Percentiles rank a stretch among this genome's conserved stretches.
Evolutionary conservation across 2,797 vertebrate species (phyloP).

Genomic region (Rhinichthys osculus): DNA sequence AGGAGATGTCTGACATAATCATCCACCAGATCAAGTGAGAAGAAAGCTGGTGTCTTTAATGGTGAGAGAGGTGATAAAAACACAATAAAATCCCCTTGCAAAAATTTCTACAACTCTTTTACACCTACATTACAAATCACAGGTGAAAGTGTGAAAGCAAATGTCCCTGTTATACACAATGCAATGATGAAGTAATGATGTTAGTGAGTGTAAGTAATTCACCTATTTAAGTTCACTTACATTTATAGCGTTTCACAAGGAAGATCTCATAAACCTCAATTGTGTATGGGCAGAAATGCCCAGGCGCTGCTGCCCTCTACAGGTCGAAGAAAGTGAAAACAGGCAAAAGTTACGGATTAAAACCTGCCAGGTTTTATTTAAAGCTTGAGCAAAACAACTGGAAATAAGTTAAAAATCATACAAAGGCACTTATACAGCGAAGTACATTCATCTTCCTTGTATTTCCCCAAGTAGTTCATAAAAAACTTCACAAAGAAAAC

Average conservation of each 20-base stretch:
- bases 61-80: not conserved
- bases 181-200: not conserved
- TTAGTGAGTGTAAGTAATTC: not conserved
- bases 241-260: not conserved
- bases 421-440: not conserved
- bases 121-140: not conserved
- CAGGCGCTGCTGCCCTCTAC: conserved; percentile 26
- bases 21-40: conserved; percentile 33
- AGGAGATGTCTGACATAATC: conserved; percentile 75
- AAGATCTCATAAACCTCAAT: not conserved
- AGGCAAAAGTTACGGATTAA: not conserved
- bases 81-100: not conserved
- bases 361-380: conserved; percentile 28
- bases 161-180: not conserved
- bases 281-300: not conserved
- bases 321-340: conserved; percentile 1
- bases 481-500: not conserved
- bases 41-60: conserved; percentile 1
- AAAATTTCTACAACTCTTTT: not conserved
- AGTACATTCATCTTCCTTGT: not conserved
- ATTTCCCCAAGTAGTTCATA: not conserved
- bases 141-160: not conserved
- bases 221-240: not conserved
- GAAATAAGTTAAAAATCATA: conserved; percentile 42
- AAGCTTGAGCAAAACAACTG: conserved; percentile 16